Percentiles rank a stretch among this genome's conserved stretches.
phyloP scores from a whole-genome alignment of 2,113 vertebrate species.

The Menidia beryllina region DNA sequence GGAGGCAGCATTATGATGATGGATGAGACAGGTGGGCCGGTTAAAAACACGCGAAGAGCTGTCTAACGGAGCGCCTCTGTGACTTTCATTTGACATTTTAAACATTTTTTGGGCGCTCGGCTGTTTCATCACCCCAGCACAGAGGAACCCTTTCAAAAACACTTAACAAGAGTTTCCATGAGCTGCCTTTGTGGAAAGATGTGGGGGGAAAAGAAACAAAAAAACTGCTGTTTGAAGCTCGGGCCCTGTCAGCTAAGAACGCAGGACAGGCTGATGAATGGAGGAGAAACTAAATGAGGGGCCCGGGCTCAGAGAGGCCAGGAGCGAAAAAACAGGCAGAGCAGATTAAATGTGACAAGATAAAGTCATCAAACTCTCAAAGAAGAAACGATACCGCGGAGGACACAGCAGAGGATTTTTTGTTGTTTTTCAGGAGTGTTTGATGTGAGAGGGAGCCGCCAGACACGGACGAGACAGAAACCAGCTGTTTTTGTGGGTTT shows the following conservation, averaged over 20 bases:
- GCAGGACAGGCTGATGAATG: conserved; percentile 11
- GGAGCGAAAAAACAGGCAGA: conserved; percentile 42
- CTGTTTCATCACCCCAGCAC: not conserved
- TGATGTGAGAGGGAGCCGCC: not conserved
- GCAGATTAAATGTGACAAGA: conserved; percentile 28
- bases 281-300: conserved; percentile 36
- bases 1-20: not conserved
- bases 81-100: not conserved
- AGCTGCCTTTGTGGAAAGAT: conserved; percentile 2
- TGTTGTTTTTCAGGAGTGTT: not conserved
- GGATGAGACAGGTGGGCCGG: not conserved
- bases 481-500: too few relatives aligned
- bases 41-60: not conserved
- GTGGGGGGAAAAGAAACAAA: conserved; percentile 7
- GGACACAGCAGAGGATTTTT: not conserved
- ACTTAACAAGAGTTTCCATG: not conserved
- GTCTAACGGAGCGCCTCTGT: not conserved
- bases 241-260: too few relatives aligned
- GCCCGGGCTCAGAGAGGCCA: conserved; percentile 30
- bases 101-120: not conserved
- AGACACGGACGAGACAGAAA: not conserved
- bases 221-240: conserved; percentile 33
- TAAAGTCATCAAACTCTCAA: conserved; percentile 18
- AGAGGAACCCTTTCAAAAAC: conserved; percentile 8
- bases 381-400: conserved; percentile 16